Conservation (phyloP, 2,797 vertebrate genomes). For the Chelon auratus region DNA sequence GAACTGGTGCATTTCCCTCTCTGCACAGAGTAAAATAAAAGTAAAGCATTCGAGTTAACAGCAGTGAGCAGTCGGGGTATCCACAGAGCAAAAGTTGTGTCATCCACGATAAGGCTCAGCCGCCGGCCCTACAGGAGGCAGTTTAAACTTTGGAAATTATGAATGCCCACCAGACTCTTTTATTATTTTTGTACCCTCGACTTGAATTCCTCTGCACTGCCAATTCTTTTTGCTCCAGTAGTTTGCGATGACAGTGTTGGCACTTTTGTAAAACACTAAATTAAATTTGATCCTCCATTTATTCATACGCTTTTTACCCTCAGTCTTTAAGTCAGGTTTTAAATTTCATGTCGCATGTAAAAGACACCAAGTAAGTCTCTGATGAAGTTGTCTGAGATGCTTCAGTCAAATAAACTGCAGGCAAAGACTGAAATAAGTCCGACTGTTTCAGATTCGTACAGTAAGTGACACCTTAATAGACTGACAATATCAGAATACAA, state of each 20-base stretch:
- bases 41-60: conserved; percentile 60
- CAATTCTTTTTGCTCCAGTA: conserved; percentile 52
- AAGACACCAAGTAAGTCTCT: conserved; percentile 20
- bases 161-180: conserved; percentile 65
- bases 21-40: conserved; percentile 19
- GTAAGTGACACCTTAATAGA: background rate
- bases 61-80: conserved; percentile 56
- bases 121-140: conserved; percentile 61
- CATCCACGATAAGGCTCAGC: conserved; percentile 75
- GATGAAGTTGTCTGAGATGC: conserved; percentile 22
- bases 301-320: conserved; percentile 52
- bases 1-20: conserved; percentile 41
- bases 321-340: conserved; percentile 19
- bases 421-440: background rate
- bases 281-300: conserved; percentile 65
- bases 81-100: conserved; percentile 66
- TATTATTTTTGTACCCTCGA: conserved; percentile 49
- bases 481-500: background rate
- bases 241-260: conserved; percentile 49
- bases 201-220: conserved; percentile 34
- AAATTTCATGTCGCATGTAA: conserved; percentile 20
- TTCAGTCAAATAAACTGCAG: conserved; percentile 26
- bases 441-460: conserved; percentile 7
- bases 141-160: conserved; percentile 73
- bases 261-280: conserved; percentile 64